phyloP scores from a whole-genome alignment of 2,797 vertebrate genomes.

The Kryptolebias ocellatus region DNA sequence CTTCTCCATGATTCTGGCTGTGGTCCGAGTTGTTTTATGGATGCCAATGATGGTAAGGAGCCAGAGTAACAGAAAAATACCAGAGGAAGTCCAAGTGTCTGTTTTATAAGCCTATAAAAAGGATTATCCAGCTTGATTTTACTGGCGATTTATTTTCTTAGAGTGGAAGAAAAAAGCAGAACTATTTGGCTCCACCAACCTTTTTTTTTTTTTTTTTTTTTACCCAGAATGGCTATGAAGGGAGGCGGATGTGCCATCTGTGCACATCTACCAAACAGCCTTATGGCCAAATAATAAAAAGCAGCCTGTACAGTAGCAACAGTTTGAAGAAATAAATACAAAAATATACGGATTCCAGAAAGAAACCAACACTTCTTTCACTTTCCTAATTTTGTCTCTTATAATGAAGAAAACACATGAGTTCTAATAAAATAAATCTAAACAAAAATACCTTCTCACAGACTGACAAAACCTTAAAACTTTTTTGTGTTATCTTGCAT shows the following conservation, averaged over 20 bases:
- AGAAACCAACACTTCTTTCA: background rate
- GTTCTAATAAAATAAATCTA: no score
- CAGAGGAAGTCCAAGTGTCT: background rate
- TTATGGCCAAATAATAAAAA: background rate
- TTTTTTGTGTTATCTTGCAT: no score
- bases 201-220: background rate
- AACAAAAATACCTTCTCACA: no score
- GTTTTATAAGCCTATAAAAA: background rate
- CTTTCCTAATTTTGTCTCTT: no score
- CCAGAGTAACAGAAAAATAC: background rate
- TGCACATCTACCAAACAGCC: background rate
- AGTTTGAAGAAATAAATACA: background rate
- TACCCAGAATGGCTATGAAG: background rate
- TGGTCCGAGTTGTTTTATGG: slow-evolving; percentile 90
- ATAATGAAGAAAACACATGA: no score
- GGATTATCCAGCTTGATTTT: background rate
- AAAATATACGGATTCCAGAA: background rate
- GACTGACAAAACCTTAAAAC: no score
- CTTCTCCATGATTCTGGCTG: slow-evolving; percentile 92
- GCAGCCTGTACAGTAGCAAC: background rate
- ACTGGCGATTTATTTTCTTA: no score
- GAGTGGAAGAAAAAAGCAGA: background rate
- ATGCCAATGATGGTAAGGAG: slow-evolving; percentile 96
- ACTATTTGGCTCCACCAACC: background rate
- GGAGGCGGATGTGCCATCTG: background rate